Percentiles rank a stretch among this genome's conserved stretches.
These are phyloP conservation scores for Onychorhynchus coronatus DNA, from an alignment of 2,113 vertebrate genomes.

Conservation along the genomic window DNA sequence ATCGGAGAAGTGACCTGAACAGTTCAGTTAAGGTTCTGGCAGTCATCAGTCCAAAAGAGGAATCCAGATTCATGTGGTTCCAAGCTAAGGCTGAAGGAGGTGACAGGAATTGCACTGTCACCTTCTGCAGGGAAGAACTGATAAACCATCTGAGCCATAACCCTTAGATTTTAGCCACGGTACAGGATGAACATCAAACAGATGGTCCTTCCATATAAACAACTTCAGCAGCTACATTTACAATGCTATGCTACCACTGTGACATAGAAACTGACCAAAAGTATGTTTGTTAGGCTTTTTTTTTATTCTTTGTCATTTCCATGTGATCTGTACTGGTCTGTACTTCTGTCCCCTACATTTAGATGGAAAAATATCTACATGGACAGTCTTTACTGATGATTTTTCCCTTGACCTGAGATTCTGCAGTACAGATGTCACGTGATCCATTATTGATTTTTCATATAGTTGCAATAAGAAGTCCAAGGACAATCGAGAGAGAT, in stretches of 20 bases:
- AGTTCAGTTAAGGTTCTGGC: neutral
- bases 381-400: neutral
- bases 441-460: neutral
- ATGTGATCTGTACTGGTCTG: neutral
- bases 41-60: neutral
- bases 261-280: neutral
- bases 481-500: neutral
- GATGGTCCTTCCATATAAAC: neutral
- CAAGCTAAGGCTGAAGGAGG: neutral
- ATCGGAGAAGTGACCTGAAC: neutral
- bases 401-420: too few species aligned
- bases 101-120: neutral
- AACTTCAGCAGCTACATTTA: neutral
- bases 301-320: neutral
- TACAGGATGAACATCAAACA: neutral
- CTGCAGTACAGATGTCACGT: neutral
- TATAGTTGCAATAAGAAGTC: neutral
- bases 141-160: neutral
- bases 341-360: too few species aligned
- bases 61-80: neutral
- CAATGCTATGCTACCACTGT: neutral
- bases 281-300: rapidly evolving
- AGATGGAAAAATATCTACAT: neutral
- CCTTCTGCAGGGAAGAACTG: neutral
- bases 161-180: neutral